Conservation (phyloP, 2,113 vertebrate genomes). For the Phyllopteryx taeniolatus region DNA sequence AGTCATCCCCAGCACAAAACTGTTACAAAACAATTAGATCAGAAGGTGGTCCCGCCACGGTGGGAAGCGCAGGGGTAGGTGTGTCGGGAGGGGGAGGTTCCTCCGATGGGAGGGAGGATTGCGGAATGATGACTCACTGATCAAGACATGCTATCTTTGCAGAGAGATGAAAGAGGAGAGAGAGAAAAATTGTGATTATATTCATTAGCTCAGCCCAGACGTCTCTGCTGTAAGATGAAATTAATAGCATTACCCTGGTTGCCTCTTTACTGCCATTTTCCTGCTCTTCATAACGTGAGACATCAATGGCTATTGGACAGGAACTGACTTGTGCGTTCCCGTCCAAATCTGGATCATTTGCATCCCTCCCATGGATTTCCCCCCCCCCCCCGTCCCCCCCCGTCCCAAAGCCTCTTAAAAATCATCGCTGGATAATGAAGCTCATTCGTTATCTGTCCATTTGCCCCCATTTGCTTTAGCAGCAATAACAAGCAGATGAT, state of each 20-base stretch:
- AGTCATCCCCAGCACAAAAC: slow-evolving; percentile 64
- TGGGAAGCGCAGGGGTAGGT: slow-evolving; percentile 40
- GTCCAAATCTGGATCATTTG: slow-evolving; percentile 53
- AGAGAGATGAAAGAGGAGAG: slow-evolving; percentile 8
- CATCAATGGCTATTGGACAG: slow-evolving; percentile 42
- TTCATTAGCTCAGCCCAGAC: slow-evolving; percentile 27
- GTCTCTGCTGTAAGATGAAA: background rate
- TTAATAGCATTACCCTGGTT: background rate
- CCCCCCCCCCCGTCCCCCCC: background rate
- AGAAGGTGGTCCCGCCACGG: slow-evolving; percentile 50
- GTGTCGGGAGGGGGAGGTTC: slow-evolving; percentile 14
- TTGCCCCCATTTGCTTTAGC: slow-evolving; percentile 42
- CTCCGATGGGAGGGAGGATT: slow-evolving; percentile 27
- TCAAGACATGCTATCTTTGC: slow-evolving; percentile 24
- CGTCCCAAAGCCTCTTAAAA: slow-evolving; percentile 62
- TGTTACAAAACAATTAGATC: slow-evolving; percentile 71
- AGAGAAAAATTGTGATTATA: slow-evolving; percentile 5
- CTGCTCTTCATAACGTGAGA: slow-evolving; percentile 16
- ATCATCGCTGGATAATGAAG: slow-evolving; percentile 64
- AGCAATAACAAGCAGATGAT: slow-evolving; percentile 56
- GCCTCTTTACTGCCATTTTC: background rate
- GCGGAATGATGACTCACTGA: slow-evolving; percentile 56
- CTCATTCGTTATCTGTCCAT: slow-evolving; percentile 58
- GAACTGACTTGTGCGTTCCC: slow-evolving; percentile 35
- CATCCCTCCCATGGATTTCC: slow-evolving; percentile 39